phyloP scores from a whole-genome alignment of 2,797 vertebrate species.

The Microctenopoma steveboyesi region DNA sequence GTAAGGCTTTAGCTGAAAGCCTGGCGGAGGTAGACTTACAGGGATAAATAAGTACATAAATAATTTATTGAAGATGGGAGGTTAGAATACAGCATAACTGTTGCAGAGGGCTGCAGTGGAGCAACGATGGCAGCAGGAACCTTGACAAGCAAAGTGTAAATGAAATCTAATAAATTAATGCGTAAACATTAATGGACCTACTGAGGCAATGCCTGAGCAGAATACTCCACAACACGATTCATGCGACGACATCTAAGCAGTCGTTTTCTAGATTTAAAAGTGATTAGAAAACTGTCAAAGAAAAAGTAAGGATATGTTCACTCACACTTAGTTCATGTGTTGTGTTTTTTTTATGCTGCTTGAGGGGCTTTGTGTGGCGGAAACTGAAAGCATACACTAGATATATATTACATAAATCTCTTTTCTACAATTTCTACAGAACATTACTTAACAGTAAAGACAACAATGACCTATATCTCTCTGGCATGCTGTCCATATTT shows the following conservation, averaged over 20 bases:
- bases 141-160: slow-evolving; percentile 29
- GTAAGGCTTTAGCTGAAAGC: background rate
- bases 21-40: background rate
- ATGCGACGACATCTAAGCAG: slow-evolving; percentile 11
- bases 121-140: slow-evolving; percentile 21
- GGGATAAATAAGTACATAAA: slow-evolving; percentile 17
- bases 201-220: background rate
- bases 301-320: background rate
- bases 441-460: slow-evolving; percentile 12
- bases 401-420: background rate
- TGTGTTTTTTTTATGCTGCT: background rate
- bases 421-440: background rate
- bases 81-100: slow-evolving; percentile 5
- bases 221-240: background rate
- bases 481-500: slow-evolving; percentile 3
- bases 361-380: background rate
- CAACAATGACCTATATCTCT: background rate
- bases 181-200: slow-evolving; percentile 23
- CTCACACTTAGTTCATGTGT: background rate
- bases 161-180: slow-evolving; percentile 35
- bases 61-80: slow-evolving; percentile 18
- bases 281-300: slow-evolving; percentile 21
- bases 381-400: background rate
- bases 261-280: background rate
- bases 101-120: slow-evolving; percentile 3